Percentiles rank a stretch among this genome's conserved stretches.
phyloP scores from a whole-genome alignment of 1,140 invertebrate species.

The Centruroides sculpturatus region DNA sequence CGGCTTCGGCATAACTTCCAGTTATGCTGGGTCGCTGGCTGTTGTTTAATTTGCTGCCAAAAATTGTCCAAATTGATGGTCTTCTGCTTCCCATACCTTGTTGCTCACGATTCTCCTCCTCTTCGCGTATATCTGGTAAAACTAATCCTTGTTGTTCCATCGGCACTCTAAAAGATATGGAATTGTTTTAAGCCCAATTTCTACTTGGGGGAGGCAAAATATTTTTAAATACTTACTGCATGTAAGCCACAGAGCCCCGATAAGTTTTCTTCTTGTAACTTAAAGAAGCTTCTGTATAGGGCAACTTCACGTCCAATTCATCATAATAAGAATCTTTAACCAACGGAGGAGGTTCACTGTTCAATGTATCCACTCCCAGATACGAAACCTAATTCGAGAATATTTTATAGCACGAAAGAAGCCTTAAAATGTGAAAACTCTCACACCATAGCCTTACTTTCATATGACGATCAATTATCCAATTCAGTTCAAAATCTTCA shows the following conservation, averaged over 20 bases:
- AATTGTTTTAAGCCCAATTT: not conserved
- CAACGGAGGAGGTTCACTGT: constrained; percentile 40
- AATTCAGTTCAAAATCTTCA: constrained; percentile 59
- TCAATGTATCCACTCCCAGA: constrained; percentile 44
- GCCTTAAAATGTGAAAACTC: too few species aligned
- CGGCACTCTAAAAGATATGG: constrained; percentile 33
- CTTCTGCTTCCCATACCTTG: constrained; percentile 5
- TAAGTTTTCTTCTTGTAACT: constrained; percentile 46
- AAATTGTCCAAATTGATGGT: constrained; percentile 10
- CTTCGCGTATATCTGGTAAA: constrained; percentile 40
- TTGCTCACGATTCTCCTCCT: constrained; percentile 26
- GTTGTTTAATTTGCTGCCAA: constrained; percentile 7
- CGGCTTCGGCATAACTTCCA: constrained; percentile 4
- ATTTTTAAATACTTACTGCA: constrained; percentile 35
- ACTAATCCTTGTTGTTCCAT: constrained; percentile 45
- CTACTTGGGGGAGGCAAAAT: too few species aligned
- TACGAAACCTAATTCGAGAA: constrained; percentile 30
- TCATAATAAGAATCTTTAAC: constrained; percentile 48
- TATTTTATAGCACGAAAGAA: not conserved
- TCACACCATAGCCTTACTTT: constrained; percentile 32
- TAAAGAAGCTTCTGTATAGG: constrained; percentile 47
- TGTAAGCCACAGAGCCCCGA: constrained; percentile 45
- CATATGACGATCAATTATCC: constrained; percentile 49
- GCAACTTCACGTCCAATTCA: constrained; percentile 38
- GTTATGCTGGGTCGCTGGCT: constrained; percentile 5